phyloP scores from a whole-genome alignment of 2,797 vertebrate species.

The Erithacus rubecula region DNA sequence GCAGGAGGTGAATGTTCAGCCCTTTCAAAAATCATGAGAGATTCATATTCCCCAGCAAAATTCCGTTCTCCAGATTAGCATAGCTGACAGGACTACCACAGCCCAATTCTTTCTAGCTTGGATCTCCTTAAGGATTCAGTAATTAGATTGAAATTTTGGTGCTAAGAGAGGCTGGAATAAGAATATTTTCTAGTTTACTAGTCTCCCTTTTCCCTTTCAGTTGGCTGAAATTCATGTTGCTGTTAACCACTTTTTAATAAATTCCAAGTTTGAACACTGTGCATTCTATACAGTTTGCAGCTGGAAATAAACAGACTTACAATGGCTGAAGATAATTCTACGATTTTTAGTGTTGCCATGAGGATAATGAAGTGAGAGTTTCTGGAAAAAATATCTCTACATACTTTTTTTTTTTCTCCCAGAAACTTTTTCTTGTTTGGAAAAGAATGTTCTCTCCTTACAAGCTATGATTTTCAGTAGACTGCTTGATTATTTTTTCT shows the following conservation, averaged over 20 bases:
- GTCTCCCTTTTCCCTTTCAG: conserved; percentile 36
- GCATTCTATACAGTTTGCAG: conserved; percentile 24
- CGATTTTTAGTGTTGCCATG: conserved; percentile 58
- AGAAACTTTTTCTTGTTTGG: conserved; percentile 30
- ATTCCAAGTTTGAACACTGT: conserved; percentile 35
- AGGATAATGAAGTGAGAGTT: conserved; percentile 72
- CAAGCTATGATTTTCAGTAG: conserved; percentile 12
- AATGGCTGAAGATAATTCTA: conserved; percentile 63
- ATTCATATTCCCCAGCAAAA: not conserved
- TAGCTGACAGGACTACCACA: not conserved
- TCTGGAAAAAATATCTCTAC: conserved; percentile 65
- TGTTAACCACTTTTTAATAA: conserved; percentile 58
- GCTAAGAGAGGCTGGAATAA: conserved; percentile 35
- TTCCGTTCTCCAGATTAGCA: not conserved
- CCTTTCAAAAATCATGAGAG: not conserved
- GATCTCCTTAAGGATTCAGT: conserved; percentile 11
- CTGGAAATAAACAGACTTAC: conserved; percentile 62
- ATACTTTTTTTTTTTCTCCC: conserved; percentile 64
- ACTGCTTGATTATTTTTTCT: conserved; percentile 29
- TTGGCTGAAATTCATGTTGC: conserved; percentile 23
- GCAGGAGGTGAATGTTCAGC: not conserved
- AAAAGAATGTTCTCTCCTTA: conserved; percentile 10
- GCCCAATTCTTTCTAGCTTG: not conserved
- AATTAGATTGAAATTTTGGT: conserved; percentile 37
- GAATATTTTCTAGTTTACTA: conserved; percentile 12